phyloP scores from a whole-genome alignment of 2,888 invertebrate species.

The Xestia c-nigrum region DNA sequence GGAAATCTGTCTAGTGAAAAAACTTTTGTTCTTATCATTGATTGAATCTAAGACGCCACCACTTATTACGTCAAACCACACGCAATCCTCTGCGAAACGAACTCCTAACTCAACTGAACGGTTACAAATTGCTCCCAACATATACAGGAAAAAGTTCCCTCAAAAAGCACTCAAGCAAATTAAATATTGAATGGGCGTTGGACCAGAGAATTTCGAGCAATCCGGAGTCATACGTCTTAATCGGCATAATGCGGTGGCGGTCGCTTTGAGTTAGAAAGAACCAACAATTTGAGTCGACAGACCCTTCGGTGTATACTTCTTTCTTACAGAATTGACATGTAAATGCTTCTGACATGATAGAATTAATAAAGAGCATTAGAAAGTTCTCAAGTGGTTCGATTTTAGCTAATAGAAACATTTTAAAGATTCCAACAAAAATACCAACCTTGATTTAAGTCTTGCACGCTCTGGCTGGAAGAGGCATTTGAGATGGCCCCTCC shows the following conservation, averaged over 20 bases:
- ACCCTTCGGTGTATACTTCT: conserved; percentile 78
- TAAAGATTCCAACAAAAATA: conserved; percentile 62
- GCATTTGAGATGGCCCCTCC: conserved; percentile 94
- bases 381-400: conserved; percentile 28
- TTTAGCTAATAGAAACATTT: conserved; percentile 5
- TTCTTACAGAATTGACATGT: conserved; percentile 77
- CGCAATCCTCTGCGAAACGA: conserved; percentile 76
- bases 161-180: conserved; percentile 89
- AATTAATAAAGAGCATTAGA: conserved; percentile 60
- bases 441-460: conserved; percentile 93
- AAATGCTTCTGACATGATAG: conserved; percentile 76
- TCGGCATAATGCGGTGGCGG: conserved; percentile 87
- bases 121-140: conserved; percentile 88
- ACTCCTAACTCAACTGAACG: conserved; percentile 86
- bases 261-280: conserved; percentile 83
- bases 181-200: conserved; percentile 87
- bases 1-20: conserved; percentile 30
- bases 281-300: conserved; percentile 82
- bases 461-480: conserved; percentile 95
- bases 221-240: conserved; percentile 88
- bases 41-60: conserved; percentile 63
- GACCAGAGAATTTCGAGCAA: conserved; percentile 81
- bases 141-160: conserved; percentile 85
- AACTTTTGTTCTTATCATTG: conserved; percentile 49
- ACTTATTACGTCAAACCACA: conserved; percentile 77